A percentile compares a stretch with the other conserved stretches of the same genome.
Conservation (phyloP, 2,113 vertebrate species). For the Morone saxatilis region DNA sequence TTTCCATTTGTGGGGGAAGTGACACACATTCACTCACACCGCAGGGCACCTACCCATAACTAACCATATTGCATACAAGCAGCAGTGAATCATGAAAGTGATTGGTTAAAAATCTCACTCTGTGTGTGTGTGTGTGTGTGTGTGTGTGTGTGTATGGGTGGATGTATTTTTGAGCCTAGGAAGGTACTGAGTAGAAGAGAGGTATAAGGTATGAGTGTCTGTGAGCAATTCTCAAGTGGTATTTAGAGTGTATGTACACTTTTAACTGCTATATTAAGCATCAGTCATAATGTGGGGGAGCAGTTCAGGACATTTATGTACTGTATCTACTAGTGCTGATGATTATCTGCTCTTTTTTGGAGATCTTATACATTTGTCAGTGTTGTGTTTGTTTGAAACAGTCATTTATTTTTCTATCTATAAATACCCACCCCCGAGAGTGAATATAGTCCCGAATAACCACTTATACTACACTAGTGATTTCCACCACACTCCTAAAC, state of each 20-base stretch:
- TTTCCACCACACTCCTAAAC: constrained; percentile 65
- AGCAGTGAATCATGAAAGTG: constrained; percentile 66
- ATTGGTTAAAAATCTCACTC: constrained; percentile 48
- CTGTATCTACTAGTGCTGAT: not conserved
- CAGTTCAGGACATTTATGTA: constrained; percentile 13
- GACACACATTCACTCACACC: constrained; percentile 78
- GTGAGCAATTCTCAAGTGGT: constrained; percentile 17
- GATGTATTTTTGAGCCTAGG: constrained; percentile 7
- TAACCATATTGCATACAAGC: constrained; percentile 58
- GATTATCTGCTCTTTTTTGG: not conserved
- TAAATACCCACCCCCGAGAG: not conserved
- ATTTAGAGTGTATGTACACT: constrained; percentile 5
- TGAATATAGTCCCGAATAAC: constrained; percentile 49
- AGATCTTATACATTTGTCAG: not conserved
- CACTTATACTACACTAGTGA: constrained; percentile 48
- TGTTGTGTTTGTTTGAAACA: constrained; percentile 9
- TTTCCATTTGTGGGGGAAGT: constrained; percentile 83
- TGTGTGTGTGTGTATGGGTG: constrained; percentile 18
- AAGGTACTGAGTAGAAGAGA: not conserved
- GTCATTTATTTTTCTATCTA: constrained; percentile 14
- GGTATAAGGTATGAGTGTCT: constrained; percentile 1
- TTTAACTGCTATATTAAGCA: constrained; percentile 27
- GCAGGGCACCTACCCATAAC: constrained; percentile 69
- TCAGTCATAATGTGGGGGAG: constrained; percentile 25
- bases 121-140: not conserved